A percentile compares a stretch with the other conserved stretches of the same genome.
Evolutionary conservation across 2,888 invertebrate genomes (phyloP).

Genomic region (Callyntrura sp.): DNA sequence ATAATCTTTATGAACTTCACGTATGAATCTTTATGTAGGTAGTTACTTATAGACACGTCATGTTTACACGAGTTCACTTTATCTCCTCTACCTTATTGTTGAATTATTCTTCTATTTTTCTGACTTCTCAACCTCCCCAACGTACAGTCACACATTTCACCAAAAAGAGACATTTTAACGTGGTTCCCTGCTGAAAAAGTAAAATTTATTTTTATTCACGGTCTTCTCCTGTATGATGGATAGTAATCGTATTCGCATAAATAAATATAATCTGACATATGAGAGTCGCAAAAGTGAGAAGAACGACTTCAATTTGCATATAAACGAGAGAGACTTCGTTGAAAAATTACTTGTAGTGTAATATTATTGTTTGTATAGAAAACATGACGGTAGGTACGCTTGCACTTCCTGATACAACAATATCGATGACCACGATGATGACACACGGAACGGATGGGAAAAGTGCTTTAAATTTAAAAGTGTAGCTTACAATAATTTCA

Average conservation of each 20-base stretch:
- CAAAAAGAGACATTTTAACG: background rate
- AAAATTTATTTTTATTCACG: background rate
- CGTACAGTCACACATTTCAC: constrained; percentile 22
- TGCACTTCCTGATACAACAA: constrained; percentile 22
- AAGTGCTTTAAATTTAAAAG: too few species aligned
- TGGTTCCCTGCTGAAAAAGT: constrained; percentile 5
- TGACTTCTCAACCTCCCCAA: background rate
- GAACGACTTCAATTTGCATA: constrained; percentile 3
- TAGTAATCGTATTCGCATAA: background rate
- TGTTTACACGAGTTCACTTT: too few species aligned
- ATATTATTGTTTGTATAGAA: too few species aligned
- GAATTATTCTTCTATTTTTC: too few species aligned
- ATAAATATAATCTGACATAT: background rate
- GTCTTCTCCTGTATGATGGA: background rate
- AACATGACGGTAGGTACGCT: too few species aligned
- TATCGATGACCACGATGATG: constrained; percentile 29
- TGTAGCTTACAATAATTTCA: too few species aligned
- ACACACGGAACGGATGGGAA: too few species aligned
- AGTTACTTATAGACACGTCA: too few species aligned
- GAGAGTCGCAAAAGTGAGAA: background rate
- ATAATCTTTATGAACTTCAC: background rate
- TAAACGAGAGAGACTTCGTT: too few species aligned
- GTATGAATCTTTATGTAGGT: too few species aligned
- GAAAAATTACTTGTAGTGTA: too few species aligned
- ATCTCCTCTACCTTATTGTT: too few species aligned